These are phyloP conservation scores for Coreoperca whiteheadi DNA, from an alignment of 2,113 vertebrate species.

Conservation along the genomic window DNA sequence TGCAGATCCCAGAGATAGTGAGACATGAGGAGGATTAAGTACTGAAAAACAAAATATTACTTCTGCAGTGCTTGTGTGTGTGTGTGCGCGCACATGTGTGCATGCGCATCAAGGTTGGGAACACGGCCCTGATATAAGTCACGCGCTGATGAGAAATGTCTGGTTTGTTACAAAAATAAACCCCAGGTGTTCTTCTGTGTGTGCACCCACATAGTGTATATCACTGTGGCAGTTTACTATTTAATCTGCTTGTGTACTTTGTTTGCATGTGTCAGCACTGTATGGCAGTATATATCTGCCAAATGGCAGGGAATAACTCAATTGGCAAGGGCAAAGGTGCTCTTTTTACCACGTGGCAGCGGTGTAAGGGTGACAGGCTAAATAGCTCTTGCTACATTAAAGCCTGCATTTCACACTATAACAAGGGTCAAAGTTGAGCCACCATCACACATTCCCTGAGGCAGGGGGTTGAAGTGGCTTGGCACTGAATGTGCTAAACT, in stretches of 20 bases:
- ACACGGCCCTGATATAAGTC: slow-evolving; percentile 1
- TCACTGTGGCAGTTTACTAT: background rate
- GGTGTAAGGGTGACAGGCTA: slow-evolving; percentile 34
- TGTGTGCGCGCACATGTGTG: background rate
- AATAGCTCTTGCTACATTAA: slow-evolving; percentile 32
- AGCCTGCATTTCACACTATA: slow-evolving; percentile 24
- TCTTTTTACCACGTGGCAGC: slow-evolving; percentile 27
- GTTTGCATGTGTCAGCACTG: slow-evolving; percentile 13
- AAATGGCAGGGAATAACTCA: slow-evolving; percentile 31
- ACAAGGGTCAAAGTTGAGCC: slow-evolving; percentile 5
- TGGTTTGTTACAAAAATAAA: slow-evolving; percentile 24
- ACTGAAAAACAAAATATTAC: slow-evolving; percentile 65
- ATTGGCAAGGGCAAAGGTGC: slow-evolving; percentile 24
- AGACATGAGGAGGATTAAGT: slow-evolving; percentile 62
- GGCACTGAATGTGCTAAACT: background rate
- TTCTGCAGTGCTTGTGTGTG: slow-evolving; percentile 21
- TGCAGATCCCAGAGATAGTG: slow-evolving; percentile 48
- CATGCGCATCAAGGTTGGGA: background rate
- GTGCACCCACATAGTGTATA: background rate
- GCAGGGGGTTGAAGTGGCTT: background rate
- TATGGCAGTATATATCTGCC: background rate
- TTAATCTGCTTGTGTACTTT: background rate
- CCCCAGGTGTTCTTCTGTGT: background rate
- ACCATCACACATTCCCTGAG: background rate
- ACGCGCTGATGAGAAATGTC: slow-evolving; percentile 16